Conservation (phyloP, 2,797 vertebrate genomes). For the Coluber constrictor region DNA sequence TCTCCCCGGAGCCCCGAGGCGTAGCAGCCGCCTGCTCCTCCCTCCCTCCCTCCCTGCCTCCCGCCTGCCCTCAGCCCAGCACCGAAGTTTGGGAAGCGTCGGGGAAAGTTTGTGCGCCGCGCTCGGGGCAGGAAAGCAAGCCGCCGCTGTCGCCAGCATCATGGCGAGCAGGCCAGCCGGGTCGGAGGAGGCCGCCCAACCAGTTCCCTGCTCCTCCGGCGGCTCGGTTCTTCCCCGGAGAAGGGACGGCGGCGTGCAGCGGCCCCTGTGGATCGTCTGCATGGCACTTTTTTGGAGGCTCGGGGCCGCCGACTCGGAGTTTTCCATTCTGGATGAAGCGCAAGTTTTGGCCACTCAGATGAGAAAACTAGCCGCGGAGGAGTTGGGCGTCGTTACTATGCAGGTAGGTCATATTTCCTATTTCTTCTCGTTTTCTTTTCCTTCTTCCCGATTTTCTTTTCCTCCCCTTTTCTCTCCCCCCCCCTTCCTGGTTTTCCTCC, state of each 20-base stretch:
- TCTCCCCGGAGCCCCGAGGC: conserved; percentile 25
- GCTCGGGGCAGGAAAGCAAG: background rate
- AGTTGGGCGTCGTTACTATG: conserved; percentile 93
- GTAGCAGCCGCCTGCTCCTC: conserved; percentile 27
- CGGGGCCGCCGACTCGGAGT: conserved; percentile 81
- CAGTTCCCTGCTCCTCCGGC: conserved; percentile 3
- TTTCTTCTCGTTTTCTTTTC: background rate
- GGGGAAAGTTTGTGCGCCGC: conserved; percentile 26
- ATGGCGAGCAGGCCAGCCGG: conserved; percentile 37
- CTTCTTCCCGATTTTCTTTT: background rate
- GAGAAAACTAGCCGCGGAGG: conserved; percentile 88
- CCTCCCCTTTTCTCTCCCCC: background rate
- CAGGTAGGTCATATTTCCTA: conserved; percentile 77
- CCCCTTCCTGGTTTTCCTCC: conserved; percentile 5
- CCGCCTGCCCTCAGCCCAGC: background rate
- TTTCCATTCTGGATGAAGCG: conserved; percentile 92
- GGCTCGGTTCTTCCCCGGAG: conserved; percentile 8
- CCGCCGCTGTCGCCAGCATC: background rate
- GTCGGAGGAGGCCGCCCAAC: background rate
- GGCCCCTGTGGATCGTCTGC: conserved; percentile 72
- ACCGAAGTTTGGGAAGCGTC: conserved; percentile 7
- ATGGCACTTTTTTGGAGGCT: conserved; percentile 74
- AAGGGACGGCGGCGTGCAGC: conserved; percentile 48
- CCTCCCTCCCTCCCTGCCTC: background rate
- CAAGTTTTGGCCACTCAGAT: conserved; percentile 90